phyloP scores from a whole-genome alignment of 2,888 invertebrate genomes.

The Automeris io region DNA sequence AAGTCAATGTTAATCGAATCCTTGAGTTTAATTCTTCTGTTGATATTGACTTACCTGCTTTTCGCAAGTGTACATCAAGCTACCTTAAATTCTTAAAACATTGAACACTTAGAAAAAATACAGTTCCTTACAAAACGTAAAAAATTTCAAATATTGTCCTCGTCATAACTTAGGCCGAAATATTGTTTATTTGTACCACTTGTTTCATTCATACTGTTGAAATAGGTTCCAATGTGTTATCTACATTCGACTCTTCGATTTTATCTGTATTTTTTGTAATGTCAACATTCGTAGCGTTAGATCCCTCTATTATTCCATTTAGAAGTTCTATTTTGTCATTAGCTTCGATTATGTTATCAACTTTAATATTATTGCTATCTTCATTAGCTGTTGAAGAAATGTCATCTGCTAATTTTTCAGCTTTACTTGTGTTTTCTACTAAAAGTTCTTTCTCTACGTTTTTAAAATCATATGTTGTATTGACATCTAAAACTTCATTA shows the following conservation, averaged over 20 bases:
- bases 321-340: slow-evolving; percentile 14
- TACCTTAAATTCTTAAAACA: no score
- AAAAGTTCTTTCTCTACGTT: slow-evolving; percentile 2
- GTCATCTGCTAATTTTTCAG: background rate
- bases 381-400: background rate
- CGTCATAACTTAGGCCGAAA: background rate
- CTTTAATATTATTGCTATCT: background rate
- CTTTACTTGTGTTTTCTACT: slow-evolving; percentile 2
- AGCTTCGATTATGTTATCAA: background rate
- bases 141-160: background rate
- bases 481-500: background rate
- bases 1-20: no score
- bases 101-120: background rate
- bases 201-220: slow-evolving; percentile 14
- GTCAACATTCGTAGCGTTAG: slow-evolving; percentile 13
- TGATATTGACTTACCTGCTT: no score
- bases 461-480: background rate
- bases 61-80: no score
- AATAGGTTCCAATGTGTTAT: slow-evolving; percentile 24
- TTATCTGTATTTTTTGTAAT: background rate
- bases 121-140: background rate
- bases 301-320: slow-evolving; percentile 12
- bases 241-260: background rate
- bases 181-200: background rate
- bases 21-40: no score